phyloP scores from a whole-genome alignment of 2,888 invertebrate genomes.

The Anoncus sp. region DNA sequence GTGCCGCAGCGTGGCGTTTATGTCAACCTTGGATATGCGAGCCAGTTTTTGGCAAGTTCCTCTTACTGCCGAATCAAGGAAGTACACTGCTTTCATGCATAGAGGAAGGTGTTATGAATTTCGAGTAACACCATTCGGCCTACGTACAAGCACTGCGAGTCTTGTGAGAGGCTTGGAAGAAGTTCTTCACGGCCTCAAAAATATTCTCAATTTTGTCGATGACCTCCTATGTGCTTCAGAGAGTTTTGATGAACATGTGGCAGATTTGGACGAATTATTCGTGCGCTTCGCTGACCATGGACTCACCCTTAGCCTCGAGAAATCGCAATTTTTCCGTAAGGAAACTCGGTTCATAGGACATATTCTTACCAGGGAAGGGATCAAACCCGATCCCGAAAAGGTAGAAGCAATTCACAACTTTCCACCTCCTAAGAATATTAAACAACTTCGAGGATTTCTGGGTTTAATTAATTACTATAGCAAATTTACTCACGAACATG shows the following conservation, averaged over 20 bases:
- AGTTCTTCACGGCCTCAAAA: not conserved
- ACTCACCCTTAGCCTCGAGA: conserved; percentile 61
- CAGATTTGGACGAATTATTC: conserved; percentile 36
- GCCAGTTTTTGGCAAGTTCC: conserved; percentile 2
- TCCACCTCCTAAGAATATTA: not conserved
- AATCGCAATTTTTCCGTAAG: conserved; percentile 61
- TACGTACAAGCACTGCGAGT: conserved; percentile 2
- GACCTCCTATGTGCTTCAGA: conserved; percentile 16
- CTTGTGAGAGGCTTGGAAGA: not conserved
- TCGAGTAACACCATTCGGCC: not conserved
- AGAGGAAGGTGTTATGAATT: not conserved
- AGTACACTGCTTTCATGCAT: not conserved
- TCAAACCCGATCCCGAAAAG: conserved; percentile 62
- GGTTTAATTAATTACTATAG: conserved; percentile 54
- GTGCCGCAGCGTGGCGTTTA: not conserved
- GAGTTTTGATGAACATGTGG: not conserved
- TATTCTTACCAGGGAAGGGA: conserved; percentile 57
- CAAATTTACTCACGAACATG: conserved; percentile 54
- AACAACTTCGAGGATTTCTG: conserved; percentile 1
- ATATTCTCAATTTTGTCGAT: conserved; percentile 20
- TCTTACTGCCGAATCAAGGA: not conserved
- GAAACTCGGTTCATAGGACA: conserved; percentile 68
- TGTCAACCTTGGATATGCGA: not conserved
- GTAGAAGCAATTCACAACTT: conserved; percentile 57
- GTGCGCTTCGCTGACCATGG: conserved; percentile 36